Conservation (phyloP, 2,888 invertebrate genomes). For the Tuta absoluta region DNA sequence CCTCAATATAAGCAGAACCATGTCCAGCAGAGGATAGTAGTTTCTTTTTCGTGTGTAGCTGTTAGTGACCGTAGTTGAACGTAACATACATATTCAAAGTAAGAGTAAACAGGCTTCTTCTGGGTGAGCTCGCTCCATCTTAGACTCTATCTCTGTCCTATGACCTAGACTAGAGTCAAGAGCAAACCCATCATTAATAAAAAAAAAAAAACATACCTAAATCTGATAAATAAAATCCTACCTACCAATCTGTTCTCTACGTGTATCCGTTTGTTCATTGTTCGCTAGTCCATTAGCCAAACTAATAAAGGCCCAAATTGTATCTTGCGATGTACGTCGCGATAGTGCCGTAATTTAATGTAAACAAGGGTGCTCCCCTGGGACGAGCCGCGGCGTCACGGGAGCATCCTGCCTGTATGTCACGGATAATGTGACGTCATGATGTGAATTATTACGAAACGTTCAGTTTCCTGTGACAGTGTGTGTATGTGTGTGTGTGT, state of each 20-base stretch:
- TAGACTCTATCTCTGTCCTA: no score
- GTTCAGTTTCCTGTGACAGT: constrained; percentile 2
- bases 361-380: constrained; percentile 48
- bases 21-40: no score
- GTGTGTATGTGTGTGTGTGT: background rate
- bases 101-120: no score
- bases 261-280: background rate
- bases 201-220: no score
- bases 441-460: constrained; percentile 1
- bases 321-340: constrained; percentile 25
- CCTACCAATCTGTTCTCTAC: background rate
- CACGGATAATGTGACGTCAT: constrained; percentile 48
- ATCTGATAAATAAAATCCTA: no score
- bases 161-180: no score
- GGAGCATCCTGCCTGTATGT: constrained; percentile 51
- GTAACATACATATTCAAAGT: no score
- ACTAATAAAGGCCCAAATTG: constrained; percentile 24
- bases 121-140: no score
- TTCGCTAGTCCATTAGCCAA: constrained; percentile 21
- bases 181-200: no score
- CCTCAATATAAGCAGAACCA: no score
- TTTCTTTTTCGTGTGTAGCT: no score
- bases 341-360: constrained; percentile 51
- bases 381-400: constrained; percentile 49
- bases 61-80: no score